Percentiles rank a stretch among this genome's conserved stretches.
phyloP scores from a whole-genome alignment of 2,113 vertebrate genomes.

The Petaurus breviceps region DNA sequence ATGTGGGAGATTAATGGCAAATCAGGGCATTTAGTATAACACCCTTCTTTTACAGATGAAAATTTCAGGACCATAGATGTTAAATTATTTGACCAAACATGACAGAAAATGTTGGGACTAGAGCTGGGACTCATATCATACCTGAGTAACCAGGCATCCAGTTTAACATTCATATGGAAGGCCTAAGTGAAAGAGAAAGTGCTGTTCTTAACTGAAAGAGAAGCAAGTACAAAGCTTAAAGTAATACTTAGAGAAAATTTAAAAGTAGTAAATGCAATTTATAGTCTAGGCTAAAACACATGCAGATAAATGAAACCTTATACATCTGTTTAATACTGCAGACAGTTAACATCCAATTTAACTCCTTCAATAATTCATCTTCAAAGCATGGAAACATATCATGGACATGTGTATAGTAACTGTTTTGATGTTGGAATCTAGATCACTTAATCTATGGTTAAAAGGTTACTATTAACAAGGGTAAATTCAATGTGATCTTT shows the following conservation, averaged over 20 bases:
- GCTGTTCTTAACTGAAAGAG: not conserved
- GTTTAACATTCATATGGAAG: not conserved
- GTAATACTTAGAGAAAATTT: not conserved
- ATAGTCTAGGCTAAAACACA: not conserved
- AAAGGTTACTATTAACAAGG: constrained; percentile 40
- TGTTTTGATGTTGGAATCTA: constrained; percentile 22
- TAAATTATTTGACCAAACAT: not conserved
- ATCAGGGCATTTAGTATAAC: not conserved
- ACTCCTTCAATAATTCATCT: constrained; percentile 38
- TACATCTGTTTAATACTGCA: constrained; percentile 16
- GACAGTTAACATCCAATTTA: not conserved
- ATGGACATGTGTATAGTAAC: not conserved
- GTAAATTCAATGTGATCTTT: constrained; percentile 68
- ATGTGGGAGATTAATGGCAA: not conserved
- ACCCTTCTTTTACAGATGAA: not conserved
- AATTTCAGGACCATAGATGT: not conserved
- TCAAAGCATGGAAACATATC: constrained; percentile 34
- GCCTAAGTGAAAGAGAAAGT: not conserved
- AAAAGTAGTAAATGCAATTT: not conserved
- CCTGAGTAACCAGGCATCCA: not conserved
- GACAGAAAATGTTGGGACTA: not conserved
- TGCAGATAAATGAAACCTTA: constrained; percentile 31
- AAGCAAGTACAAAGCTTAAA: not conserved
- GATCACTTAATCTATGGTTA: constrained; percentile 44
- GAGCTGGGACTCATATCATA: not conserved